phyloP scores from a whole-genome alignment of 2,888 invertebrate genomes.

The Atrina japonica region DNA sequence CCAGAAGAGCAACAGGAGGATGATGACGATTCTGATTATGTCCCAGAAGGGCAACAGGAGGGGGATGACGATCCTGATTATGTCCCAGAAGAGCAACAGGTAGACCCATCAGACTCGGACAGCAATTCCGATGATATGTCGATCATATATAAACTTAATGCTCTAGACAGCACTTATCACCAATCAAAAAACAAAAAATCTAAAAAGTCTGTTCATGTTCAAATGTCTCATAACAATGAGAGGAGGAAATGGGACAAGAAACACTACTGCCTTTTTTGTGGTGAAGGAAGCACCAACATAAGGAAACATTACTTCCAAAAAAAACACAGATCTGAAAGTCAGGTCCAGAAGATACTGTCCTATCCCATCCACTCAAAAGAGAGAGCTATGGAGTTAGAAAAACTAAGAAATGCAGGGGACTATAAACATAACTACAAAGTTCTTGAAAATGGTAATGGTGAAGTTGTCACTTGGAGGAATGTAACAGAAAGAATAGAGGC shows the following conservation, averaged over 20 bases:
- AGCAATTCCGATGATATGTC: too few species aligned
- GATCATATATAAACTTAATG: too few species aligned
- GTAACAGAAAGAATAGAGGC: conserved; percentile 2
- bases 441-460: conserved; percentile 37
- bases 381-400: conserved; percentile 29
- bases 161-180: too few species aligned
- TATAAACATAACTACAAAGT: conserved; percentile 39
- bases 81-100: too few species aligned
- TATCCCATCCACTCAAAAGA: conserved; percentile 23
- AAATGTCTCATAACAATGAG: conserved; percentile 21
- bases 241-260: conserved; percentile 40
- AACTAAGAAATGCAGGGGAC: conserved; percentile 44
- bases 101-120: too few species aligned
- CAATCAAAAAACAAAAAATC: too few species aligned
- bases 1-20: neutral
- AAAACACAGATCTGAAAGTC: conserved; percentile 35
- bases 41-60: neutral
- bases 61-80: too few species aligned
- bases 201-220: conserved; percentile 4
- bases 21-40: neutral
- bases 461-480: conserved; percentile 25
- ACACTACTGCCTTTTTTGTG: conserved; percentile 39
- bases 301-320: conserved; percentile 34
- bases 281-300: conserved; percentile 34
- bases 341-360: conserved; percentile 27